Percentiles rank a stretch among this genome's conserved stretches.
Conservation (phyloP, 2,888 invertebrate genomes). For the Cheilosia soror region DNA sequence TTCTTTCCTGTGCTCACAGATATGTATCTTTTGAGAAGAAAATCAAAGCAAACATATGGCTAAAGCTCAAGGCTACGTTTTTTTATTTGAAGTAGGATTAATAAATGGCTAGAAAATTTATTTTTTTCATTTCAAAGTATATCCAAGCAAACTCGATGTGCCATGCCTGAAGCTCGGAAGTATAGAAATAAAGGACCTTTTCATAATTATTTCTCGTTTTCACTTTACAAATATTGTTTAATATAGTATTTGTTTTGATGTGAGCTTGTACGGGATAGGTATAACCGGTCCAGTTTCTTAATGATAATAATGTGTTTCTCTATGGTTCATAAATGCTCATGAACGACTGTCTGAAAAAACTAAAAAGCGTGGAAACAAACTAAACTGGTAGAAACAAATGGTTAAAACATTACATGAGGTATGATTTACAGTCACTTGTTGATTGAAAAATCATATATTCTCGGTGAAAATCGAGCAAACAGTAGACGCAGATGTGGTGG, state of each 20-base stretch:
- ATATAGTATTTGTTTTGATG: not conserved
- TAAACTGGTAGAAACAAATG: too few relatives aligned
- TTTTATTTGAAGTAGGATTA: not conserved
- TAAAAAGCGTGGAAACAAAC: too few relatives aligned
- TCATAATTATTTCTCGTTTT: not conserved
- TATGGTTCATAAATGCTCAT: not conserved
- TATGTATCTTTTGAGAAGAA: not conserved
- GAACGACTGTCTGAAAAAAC: not conserved
- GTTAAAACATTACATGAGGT: too few relatives aligned
- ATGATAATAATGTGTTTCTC: too few relatives aligned
- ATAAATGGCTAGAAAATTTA: not conserved
- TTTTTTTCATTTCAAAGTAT: not conserved
- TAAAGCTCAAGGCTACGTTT: not conserved
- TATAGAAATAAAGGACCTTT: not conserved
- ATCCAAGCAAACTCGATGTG: not conserved
- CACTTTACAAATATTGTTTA: not conserved
- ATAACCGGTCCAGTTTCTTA: too few relatives aligned
- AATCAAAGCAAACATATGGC: not conserved
- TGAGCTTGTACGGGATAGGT: not conserved
- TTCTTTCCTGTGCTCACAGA: not conserved
- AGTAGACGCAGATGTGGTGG: too few relatives aligned
- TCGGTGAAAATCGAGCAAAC: too few relatives aligned
- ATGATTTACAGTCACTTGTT: too few relatives aligned
- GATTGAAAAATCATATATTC: too few relatives aligned
- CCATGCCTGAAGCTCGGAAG: not conserved